Percentiles rank a stretch among this genome's conserved stretches.
phyloP scores from a whole-genome alignment of 2,797 vertebrate genomes.

The Gadopsis bispinosus region DNA sequence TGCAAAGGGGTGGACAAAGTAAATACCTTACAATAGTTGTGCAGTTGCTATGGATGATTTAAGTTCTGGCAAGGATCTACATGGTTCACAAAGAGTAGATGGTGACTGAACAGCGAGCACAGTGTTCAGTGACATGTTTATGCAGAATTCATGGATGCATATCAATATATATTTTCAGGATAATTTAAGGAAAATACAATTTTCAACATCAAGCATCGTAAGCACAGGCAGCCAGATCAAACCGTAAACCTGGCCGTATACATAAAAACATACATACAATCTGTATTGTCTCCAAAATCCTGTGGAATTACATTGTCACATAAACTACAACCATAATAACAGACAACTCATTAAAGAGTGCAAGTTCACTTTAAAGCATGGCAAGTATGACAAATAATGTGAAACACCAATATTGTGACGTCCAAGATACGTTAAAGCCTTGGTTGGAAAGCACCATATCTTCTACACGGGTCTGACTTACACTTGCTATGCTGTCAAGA shows the following conservation, averaged over 20 bases:
- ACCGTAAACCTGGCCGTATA: constrained; percentile 59
- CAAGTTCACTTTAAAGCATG: constrained; percentile 74
- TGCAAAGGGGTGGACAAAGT: not conserved
- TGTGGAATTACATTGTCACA: constrained; percentile 50
- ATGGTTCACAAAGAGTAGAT: not conserved
- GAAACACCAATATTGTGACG: constrained; percentile 48
- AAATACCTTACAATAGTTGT: not conserved
- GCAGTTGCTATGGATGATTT: not conserved
- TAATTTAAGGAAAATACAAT: constrained; percentile 80
- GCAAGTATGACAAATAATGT: constrained; percentile 63
- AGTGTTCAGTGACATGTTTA: constrained; percentile 20
- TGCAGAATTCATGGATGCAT: constrained; percentile 58
- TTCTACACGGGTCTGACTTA: constrained; percentile 32
- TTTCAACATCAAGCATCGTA: constrained; percentile 76
- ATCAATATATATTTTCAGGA: constrained; percentile 75
- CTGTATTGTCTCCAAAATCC: constrained; percentile 51
- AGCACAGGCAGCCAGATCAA: constrained; percentile 62
- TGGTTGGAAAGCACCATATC: constrained; percentile 36
- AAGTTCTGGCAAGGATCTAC: not conserved
- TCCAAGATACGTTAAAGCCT: constrained; percentile 48
- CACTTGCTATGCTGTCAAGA: constrained; percentile 3
- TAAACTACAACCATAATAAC: constrained; percentile 57
- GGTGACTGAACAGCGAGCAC: not conserved
- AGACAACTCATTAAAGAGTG: constrained; percentile 47
- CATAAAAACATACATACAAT: constrained; percentile 70